Percentiles rank a stretch among this genome's conserved stretches.
These are phyloP conservation scores for Hypocryptadius cinnamomeus DNA, from an alignment of 2,113 vertebrate genomes.

Conservation along the genomic window DNA sequence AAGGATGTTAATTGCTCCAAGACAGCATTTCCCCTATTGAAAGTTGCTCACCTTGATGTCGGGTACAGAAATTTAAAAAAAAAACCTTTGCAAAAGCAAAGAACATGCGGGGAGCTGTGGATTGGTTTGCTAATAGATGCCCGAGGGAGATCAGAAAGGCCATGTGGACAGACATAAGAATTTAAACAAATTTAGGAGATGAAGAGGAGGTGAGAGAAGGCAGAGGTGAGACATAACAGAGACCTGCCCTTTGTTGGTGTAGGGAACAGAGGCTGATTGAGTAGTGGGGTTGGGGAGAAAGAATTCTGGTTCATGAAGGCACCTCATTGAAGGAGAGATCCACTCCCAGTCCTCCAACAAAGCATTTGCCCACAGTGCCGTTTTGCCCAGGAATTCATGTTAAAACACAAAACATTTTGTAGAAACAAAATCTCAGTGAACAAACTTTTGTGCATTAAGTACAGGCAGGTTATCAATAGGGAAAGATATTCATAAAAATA, in stretches of 20 bases:
- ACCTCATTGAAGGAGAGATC: not conserved
- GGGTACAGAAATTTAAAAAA: not conserved
- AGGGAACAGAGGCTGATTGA: not conserved
- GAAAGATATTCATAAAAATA: not conserved
- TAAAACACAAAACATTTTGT: not conserved
- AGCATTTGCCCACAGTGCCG: not conserved
- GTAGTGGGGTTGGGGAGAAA: not conserved
- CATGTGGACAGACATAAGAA: not conserved
- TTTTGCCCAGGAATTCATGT: not conserved
- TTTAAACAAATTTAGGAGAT: not conserved
- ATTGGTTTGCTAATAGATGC: not conserved
- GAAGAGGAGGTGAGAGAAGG: not conserved
- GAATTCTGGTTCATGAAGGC: not conserved
- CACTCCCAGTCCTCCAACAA: not conserved
- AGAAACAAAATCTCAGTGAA: not conserved
- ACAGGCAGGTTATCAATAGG: not conserved
- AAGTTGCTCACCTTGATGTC: not conserved
- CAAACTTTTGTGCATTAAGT: not conserved
- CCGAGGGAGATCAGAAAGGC: not conserved
- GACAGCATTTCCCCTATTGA: not conserved
- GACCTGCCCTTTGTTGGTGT: not conserved
- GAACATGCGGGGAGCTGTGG: not conserved
- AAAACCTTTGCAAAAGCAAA: fast-evolving
- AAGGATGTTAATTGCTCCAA: not conserved
- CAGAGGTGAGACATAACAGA: not conserved